These are phyloP conservation scores for Neodiprion lecontei DNA, from an alignment of 1,140 invertebrate genomes.

Conservation along the genomic window DNA sequence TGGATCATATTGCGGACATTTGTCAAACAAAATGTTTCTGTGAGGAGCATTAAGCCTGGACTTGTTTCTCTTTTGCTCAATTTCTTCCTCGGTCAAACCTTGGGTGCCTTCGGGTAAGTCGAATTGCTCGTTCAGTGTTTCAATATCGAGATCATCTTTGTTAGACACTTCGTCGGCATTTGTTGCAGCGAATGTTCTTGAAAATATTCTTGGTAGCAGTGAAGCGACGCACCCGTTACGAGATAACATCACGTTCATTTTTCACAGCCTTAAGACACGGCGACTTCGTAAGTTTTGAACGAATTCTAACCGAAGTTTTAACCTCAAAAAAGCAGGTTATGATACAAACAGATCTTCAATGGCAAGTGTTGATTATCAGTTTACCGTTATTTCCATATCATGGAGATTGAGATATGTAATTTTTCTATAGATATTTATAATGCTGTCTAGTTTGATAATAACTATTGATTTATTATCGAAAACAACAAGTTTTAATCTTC, in stretches of 20 bases:
- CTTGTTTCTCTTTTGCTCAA: conserved; percentile 65
- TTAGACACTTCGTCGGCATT: neutral
- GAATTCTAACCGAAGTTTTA: too few species aligned
- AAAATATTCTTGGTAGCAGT: neutral
- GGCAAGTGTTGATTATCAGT: too few species aligned
- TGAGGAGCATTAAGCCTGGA: conserved; percentile 64
- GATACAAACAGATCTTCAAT: too few species aligned
- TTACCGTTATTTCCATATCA: too few species aligned
- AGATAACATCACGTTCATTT: neutral
- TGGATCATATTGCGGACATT: conserved; percentile 60
- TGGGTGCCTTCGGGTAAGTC: neutral
- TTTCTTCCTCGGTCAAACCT: conserved; percentile 37
- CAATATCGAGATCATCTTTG: neutral
- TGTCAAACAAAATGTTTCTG: conserved; percentile 62
- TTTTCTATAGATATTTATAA: too few species aligned
- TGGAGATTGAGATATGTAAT: too few species aligned
- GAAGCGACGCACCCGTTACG: neutral
- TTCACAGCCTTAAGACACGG: too few species aligned
- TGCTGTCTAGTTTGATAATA: too few species aligned
- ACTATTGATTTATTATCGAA: too few species aligned
- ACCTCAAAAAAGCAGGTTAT: too few species aligned
- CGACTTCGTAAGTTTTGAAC: too few species aligned
- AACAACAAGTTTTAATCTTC: too few species aligned
- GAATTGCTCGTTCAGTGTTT: neutral
- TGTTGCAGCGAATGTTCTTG: neutral